Evolutionary conservation across 2,888 invertebrate species (phyloP).

Genomic region (Meiosimyza platycephala): DNA sequence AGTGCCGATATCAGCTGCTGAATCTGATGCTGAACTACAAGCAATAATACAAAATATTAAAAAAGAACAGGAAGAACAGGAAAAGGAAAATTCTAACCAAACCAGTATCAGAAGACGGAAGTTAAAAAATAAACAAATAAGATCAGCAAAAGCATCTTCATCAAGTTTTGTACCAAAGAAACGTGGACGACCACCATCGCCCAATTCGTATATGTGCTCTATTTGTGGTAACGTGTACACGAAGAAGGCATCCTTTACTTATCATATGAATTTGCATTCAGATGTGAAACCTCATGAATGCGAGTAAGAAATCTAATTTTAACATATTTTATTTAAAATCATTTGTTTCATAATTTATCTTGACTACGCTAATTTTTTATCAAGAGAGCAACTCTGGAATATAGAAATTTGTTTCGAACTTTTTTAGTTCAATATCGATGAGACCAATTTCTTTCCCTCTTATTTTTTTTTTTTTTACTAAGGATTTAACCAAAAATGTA

Average conservation of each 20-base stretch:
- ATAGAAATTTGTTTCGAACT: too few species aligned
- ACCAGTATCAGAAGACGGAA: not conserved
- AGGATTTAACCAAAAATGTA: too few species aligned
- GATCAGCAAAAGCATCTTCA: not conserved
- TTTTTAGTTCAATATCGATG: too few species aligned
- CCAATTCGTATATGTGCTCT: constrained; percentile 53
- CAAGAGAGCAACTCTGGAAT: too few species aligned
- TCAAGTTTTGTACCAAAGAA: constrained; percentile 27
- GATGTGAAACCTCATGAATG: constrained; percentile 62
- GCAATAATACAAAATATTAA: constrained; percentile 39
- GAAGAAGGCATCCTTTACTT: constrained; percentile 55
- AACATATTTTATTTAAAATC: not conserved
- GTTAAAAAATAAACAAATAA: not conserved
- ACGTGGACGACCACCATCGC: constrained; percentile 36
- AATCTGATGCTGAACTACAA: constrained; percentile 40
- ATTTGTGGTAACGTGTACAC: constrained; percentile 61
- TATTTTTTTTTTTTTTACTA: too few species aligned
- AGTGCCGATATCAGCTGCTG: constrained; percentile 35
- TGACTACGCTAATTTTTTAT: too few species aligned
- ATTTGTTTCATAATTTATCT: not conserved
- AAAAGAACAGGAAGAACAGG: constrained; percentile 29
- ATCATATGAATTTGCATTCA: constrained; percentile 60
- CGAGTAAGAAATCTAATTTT: constrained; percentile 54
- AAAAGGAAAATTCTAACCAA: constrained; percentile 9
- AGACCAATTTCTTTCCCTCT: too few species aligned